Conservation (phyloP, 2,888 invertebrate genomes). For the Phyto melanocephala region DNA sequence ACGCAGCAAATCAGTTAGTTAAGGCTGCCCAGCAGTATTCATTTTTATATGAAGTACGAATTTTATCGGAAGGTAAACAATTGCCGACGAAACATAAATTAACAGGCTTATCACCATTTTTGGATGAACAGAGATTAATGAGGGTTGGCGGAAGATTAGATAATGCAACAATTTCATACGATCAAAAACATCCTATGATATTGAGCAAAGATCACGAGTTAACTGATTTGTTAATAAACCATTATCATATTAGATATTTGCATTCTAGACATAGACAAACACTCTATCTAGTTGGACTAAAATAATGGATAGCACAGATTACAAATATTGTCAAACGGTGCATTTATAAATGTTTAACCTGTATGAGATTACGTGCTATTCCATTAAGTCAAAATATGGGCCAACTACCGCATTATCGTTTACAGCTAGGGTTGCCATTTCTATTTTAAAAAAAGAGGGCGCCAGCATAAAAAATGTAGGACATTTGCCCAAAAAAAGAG, state of each 20-base stretch:
- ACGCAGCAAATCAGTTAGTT: conserved; percentile 23
- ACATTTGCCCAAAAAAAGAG: no score
- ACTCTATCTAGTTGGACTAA: conserved; percentile 11
- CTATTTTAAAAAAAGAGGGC: no score
- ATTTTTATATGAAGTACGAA: conserved; percentile 29
- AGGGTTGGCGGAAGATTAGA: conserved; percentile 61
- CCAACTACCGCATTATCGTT: conserved; percentile 52
- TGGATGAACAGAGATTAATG: conserved; percentile 50
- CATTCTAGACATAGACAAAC: no score
- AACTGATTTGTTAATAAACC: conserved; percentile 38
- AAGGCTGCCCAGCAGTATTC: conserved; percentile 31
- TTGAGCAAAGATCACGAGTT: conserved; percentile 52
- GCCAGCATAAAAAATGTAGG: no score
- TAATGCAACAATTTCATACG: conserved; percentile 53
- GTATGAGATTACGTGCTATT: conserved; percentile 39
- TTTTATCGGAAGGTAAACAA: conserved; percentile 3
- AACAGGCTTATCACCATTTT: conserved; percentile 48
- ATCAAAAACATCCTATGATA: conserved; percentile 62
- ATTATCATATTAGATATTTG: conserved; percentile 51
- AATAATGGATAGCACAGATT: no score
- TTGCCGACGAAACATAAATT: conserved; percentile 42
- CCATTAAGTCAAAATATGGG: conserved; percentile 62
- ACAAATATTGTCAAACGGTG: conserved; percentile 45
- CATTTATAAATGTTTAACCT: neutral
- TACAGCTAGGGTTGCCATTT: no score